Conservation (phyloP, 2,113 vertebrate genomes). For the Rhabdornis inornatus region DNA sequence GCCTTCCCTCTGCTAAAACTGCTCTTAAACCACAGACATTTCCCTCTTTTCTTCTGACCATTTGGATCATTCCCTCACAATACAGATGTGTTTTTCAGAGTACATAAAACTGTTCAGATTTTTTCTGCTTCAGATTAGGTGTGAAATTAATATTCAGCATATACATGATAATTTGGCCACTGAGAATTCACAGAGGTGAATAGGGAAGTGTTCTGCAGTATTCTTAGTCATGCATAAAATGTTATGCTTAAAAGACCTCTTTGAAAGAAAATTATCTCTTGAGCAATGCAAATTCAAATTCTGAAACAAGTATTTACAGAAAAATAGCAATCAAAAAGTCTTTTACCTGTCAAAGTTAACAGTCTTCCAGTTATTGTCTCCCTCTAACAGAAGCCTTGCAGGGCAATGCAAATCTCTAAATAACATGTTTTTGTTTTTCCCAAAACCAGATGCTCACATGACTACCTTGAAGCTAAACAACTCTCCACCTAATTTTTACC, state of each 20-base stretch:
- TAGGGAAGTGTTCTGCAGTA: background rate
- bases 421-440: background rate
- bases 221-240: background rate
- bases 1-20: background rate
- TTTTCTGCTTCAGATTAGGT: background rate
- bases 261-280: background rate
- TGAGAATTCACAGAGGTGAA: background rate
- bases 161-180: background rate
- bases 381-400: background rate
- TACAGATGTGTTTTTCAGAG: background rate
- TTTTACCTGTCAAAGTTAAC: background rate
- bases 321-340: background rate
- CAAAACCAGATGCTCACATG: background rate
- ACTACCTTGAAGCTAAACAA: background rate
- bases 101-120: background rate
- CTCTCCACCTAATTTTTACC: background rate
- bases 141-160: background rate
- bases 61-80: background rate
- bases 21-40: background rate
- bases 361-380: background rate
- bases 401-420: background rate
- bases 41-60: background rate
- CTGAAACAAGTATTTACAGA: background rate
- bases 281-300: background rate
- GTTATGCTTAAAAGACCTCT: background rate